A percentile compares a stretch with the other conserved stretches of the same genome.
These are phyloP conservation scores for Abramis brama DNA, from an alignment of 2,113 vertebrate genomes.

Conservation along the genomic window DNA sequence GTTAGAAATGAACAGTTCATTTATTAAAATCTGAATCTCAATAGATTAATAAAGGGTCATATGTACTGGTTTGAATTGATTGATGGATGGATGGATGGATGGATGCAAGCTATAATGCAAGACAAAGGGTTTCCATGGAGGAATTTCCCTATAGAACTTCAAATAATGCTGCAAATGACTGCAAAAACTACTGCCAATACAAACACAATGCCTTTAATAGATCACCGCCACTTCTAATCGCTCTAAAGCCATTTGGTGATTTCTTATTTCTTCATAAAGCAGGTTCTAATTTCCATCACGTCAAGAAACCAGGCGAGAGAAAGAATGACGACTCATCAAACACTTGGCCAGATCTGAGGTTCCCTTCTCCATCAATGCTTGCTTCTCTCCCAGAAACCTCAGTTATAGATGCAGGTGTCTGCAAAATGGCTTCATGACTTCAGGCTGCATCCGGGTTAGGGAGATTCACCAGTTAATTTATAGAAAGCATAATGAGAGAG, in stretches of 20 bases:
- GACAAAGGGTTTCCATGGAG: background rate
- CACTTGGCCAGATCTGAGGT: conserved; percentile 54
- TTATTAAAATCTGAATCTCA: too few species aligned
- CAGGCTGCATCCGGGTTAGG: background rate
- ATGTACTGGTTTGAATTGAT: too few species aligned
- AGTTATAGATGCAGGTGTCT: background rate
- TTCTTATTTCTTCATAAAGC: conserved; percentile 17
- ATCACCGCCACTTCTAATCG: background rate
- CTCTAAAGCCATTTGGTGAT: conserved; percentile 1
- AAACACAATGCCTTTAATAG: background rate
- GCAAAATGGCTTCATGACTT: background rate
- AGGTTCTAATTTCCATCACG: background rate
- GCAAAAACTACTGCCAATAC: background rate
- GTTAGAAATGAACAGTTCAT: background rate
- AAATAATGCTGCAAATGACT: background rate
- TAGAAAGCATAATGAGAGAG: background rate
- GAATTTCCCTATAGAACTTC: background rate
- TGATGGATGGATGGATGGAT: background rate
- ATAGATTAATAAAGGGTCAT: too few species aligned
- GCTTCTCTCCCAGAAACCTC: conserved; percentile 55
- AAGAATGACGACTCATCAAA: conserved; percentile 63
- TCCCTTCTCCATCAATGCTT: conserved; percentile 27
- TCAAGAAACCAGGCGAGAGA: conserved; percentile 65
- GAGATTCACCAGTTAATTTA: background rate
- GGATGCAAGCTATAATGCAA: background rate